Conservation (phyloP, 1,140 invertebrate genomes). For the Euwallacea fornicatus region DNA sequence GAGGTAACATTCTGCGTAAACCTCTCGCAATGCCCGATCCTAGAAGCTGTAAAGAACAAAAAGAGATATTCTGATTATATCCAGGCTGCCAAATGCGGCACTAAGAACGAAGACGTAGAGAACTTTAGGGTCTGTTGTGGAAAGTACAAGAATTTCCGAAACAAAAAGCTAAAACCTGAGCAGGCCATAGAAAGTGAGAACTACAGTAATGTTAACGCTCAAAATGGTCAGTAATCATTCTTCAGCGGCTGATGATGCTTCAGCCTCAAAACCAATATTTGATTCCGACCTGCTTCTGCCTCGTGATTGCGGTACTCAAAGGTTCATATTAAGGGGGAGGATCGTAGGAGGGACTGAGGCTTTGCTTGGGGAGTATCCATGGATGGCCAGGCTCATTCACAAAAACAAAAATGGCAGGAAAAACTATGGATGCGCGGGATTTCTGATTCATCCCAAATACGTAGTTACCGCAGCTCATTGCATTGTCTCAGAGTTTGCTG, state of each 20-base stretch:
- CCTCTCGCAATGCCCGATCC: conserved; percentile 40
- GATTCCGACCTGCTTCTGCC: conserved; percentile 37
- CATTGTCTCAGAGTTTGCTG: conserved; percentile 40
- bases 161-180: conserved; percentile 3
- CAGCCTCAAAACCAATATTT: conserved; percentile 2
- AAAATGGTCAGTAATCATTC: not conserved
- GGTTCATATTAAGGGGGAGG: conserved; percentile 35
- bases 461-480: conserved; percentile 62
- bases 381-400: conserved; percentile 49
- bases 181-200: no score
- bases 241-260: conserved; percentile 14
- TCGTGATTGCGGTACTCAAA: conserved; percentile 46
- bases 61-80: conserved; percentile 39
- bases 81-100: conserved; percentile 43
- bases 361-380: conserved; percentile 60
- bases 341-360: conserved; percentile 52
- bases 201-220: not conserved
- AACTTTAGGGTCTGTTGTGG: conserved; percentile 48
- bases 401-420: conserved; percentile 36
- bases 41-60: conserved; percentile 28
- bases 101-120: conserved; percentile 36
- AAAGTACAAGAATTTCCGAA: conserved; percentile 32
- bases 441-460: conserved; percentile 56
- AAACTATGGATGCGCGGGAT: conserved; percentile 56
- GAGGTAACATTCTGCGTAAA: conserved; percentile 43